phyloP scores from a whole-genome alignment of 2,888 invertebrate species.

The Schizaphis graminum region DNA sequence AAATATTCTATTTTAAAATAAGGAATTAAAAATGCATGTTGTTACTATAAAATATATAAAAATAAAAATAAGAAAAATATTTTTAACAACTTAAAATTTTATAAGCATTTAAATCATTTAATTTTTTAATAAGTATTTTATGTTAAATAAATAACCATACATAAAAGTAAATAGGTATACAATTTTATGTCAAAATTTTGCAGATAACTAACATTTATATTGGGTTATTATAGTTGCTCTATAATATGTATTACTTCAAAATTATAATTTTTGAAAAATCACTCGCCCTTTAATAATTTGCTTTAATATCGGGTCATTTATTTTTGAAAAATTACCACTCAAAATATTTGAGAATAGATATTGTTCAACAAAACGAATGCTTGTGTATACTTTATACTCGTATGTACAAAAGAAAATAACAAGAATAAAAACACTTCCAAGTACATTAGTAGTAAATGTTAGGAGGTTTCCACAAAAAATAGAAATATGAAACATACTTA shows the following conservation, averaged over 20 bases:
- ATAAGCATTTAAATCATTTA: too few relatives aligned
- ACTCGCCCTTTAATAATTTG: neutral
- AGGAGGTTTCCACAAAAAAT: neutral
- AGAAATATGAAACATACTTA: neutral
- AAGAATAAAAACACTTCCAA: neutral
- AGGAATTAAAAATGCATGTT: too few relatives aligned
- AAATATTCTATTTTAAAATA: too few relatives aligned
- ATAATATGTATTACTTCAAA: neutral
- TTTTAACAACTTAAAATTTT: too few relatives aligned
- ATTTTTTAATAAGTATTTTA: too few relatives aligned
- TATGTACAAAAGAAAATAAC: neutral
- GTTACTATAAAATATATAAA: too few relatives aligned
- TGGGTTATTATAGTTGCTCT: neutral
- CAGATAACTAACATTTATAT: neutral
- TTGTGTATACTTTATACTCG: neutral
- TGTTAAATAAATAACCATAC: too few relatives aligned
- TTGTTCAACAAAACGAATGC: neutral
- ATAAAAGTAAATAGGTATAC: neutral
- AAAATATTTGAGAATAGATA: neutral
- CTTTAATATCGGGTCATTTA: neutral
- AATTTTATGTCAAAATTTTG: neutral
- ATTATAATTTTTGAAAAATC: neutral
- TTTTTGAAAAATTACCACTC: constrained; percentile 5
- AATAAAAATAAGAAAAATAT: too few relatives aligned
- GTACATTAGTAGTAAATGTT: neutral